phyloP scores from a whole-genome alignment of 1,140 invertebrate species.

The Lutraria rhynchaena region DNA sequence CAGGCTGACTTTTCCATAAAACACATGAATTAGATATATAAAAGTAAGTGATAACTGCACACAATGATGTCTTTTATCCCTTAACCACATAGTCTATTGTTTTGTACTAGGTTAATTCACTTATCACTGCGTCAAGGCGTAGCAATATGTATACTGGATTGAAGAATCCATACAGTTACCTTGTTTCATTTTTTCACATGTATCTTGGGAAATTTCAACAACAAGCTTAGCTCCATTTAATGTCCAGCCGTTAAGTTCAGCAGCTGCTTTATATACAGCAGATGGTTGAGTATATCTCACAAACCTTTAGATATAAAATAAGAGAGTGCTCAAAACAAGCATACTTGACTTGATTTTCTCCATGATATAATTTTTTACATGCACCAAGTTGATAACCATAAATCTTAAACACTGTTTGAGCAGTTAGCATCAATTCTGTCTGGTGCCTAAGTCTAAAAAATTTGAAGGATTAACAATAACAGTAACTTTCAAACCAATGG shows the following conservation, averaged over 20 bases:
- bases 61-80: too few relatives aligned
- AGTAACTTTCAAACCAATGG: too few relatives aligned
- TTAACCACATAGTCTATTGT: too few relatives aligned
- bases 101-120: too few relatives aligned
- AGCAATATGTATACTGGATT: not conserved
- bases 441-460: too few relatives aligned
- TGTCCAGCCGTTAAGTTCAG: slow-evolving; percentile 33
- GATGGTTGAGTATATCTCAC: slow-evolving; percentile 13
- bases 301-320: slow-evolving; percentile 35
- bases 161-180: slow-evolving; percentile 11
- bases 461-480: too few relatives aligned
- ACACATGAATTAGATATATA: too few relatives aligned
- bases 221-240: slow-evolving; percentile 16
- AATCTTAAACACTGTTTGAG: too few relatives aligned
- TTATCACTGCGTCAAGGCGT: not conserved
- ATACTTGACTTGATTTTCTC: slow-evolving; percentile 14
- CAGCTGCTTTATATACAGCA: not conserved
- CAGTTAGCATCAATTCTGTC: too few relatives aligned
- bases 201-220: slow-evolving; percentile 43
- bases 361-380: slow-evolving; percentile 14
- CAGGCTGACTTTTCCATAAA: too few relatives aligned
- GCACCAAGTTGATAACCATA: too few relatives aligned
- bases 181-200: not conserved
- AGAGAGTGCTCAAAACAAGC: not conserved
- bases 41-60: too few relatives aligned